phyloP scores from a whole-genome alignment of 2,797 vertebrate species.

The Trachops cirrhosus region DNA sequence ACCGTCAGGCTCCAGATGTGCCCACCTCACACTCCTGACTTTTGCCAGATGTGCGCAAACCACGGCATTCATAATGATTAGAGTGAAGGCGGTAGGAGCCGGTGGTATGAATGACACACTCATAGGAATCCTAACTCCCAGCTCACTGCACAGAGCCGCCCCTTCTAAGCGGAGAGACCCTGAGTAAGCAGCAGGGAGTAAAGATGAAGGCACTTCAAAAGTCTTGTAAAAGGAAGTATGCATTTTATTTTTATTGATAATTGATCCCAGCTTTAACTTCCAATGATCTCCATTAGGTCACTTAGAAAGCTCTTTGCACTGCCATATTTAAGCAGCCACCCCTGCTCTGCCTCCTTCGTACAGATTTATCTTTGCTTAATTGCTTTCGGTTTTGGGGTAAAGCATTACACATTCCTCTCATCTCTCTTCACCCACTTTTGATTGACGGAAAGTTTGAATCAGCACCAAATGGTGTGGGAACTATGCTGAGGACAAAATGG shows the following conservation, averaged over 20 bases:
- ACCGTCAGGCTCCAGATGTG: constrained; percentile 65
- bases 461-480: background rate
- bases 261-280: background rate
- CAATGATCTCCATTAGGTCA: constrained; percentile 17
- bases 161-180: background rate
- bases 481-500: background rate
- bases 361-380: background rate
- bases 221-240: background rate
- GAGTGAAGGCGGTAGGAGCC: background rate
- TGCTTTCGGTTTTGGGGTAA: background rate
- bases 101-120: background rate
- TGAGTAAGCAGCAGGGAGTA: background rate
- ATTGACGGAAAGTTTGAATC: background rate
- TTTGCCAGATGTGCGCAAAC: constrained; percentile 61
- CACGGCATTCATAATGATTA: constrained; percentile 49
- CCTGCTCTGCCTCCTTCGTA: background rate
- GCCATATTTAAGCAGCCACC: background rate
- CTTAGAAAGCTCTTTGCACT: constrained; percentile 8
- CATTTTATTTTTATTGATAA: constrained; percentile 37
- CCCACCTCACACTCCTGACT: constrained; percentile 49
- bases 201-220: background rate
- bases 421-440: background rate
- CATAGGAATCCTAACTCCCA: background rate
- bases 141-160: background rate
- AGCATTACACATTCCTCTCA: background rate